Percentiles rank a stretch among this genome's conserved stretches.
These are phyloP conservation scores for Parasteatoda tepidariorum DNA, from an alignment of 1,140 invertebrate species.

Conservation along the genomic window DNA sequence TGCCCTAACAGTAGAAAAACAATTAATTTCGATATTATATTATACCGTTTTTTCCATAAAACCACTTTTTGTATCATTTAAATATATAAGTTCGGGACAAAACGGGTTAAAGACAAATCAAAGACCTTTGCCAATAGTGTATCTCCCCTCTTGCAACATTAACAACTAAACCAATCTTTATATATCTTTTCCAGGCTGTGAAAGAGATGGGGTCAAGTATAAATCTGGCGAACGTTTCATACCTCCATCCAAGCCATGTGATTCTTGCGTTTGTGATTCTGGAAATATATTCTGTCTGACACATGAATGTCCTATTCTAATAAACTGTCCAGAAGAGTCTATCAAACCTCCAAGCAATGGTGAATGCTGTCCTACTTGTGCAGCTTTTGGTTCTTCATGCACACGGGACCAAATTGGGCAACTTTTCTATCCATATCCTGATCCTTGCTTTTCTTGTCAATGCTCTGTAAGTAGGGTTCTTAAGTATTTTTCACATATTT, in stretches of 20 bases:
- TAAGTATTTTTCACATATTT: too few species aligned
- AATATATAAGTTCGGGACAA: too few species aligned
- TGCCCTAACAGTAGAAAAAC: too few species aligned
- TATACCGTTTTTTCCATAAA: too few species aligned
- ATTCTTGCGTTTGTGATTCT: conserved; percentile 53
- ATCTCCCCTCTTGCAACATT: too few species aligned
- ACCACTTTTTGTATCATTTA: too few species aligned
- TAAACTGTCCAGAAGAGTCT: conserved; percentile 47
- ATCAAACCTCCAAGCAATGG: conserved; percentile 48
- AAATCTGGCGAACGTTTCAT: conserved; percentile 35
- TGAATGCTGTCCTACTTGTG: conserved; percentile 43
- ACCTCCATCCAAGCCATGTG: conserved; percentile 29
- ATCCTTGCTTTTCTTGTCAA: conserved; percentile 79
- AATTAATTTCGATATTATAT: too few species aligned
- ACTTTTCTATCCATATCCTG: conserved; percentile 74
- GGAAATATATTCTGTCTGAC: conserved; percentile 52
- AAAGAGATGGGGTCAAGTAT: conserved; percentile 37
- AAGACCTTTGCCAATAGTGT: too few species aligned
- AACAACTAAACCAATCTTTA: too few species aligned
- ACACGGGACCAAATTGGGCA: conserved; percentile 73
- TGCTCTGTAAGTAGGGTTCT: conserved; percentile 83
- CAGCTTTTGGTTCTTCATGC: conserved; percentile 63
- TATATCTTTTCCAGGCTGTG: conserved; percentile 39
- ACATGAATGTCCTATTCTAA: conserved; percentile 41
- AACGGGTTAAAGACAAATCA: too few species aligned